These are phyloP conservation scores for Carassius gibelio DNA, from an alignment of 2,113 vertebrate species.

Conservation along the genomic window DNA sequence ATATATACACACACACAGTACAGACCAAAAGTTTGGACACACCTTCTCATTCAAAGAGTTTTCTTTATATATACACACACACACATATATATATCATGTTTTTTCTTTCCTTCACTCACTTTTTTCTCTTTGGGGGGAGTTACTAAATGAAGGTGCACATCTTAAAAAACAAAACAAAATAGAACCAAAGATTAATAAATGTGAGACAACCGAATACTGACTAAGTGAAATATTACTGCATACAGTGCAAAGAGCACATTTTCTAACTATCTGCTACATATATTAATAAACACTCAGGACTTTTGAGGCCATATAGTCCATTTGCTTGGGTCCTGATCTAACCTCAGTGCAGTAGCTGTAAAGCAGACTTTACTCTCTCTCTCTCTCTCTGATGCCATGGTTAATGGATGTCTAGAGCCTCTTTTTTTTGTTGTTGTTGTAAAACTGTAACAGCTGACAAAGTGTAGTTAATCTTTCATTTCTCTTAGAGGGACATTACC, in stretches of 20 bases:
- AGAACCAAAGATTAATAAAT: not conserved
- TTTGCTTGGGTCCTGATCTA: slow-evolving; percentile 29
- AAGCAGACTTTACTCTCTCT: not conserved
- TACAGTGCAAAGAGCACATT: not conserved
- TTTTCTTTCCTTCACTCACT: not conserved
- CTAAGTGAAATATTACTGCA: not conserved
- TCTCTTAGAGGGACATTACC: slow-evolving; percentile 60
- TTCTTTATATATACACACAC: too few species aligned
- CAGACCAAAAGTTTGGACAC: too few species aligned
- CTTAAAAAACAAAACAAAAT: not conserved
- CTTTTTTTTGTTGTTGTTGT: slow-evolving; percentile 49
- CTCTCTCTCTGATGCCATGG: not conserved
- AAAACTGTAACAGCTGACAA: slow-evolving; percentile 70
- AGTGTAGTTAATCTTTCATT: slow-evolving; percentile 72
- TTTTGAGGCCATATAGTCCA: slow-evolving; percentile 7
- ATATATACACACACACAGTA: too few species aligned
- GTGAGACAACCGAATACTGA: too few species aligned
- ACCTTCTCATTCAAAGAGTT: too few species aligned
- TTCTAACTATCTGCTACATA: not conserved
- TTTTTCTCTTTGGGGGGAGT: not conserved
- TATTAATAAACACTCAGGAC: not conserved
- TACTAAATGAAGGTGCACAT: slow-evolving; percentile 23
- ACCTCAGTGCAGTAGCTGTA: slow-evolving; percentile 11
- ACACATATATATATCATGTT: not conserved
- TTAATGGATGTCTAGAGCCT: slow-evolving; percentile 56